phyloP scores from a whole-genome alignment of 2,888 invertebrate species.

The Sinopyrophorus schimmeli region DNA sequence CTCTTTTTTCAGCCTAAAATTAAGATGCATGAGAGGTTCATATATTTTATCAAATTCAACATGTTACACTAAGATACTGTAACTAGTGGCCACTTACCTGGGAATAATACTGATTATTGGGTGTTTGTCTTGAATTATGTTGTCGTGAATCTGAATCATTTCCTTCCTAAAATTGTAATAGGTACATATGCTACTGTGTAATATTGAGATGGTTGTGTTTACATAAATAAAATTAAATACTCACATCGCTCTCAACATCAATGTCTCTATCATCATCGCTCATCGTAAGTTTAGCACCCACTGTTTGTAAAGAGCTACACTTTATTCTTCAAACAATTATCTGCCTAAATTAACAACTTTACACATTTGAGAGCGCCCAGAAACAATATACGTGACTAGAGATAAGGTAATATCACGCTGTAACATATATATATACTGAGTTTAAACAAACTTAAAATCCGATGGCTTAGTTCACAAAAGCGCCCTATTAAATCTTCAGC shows the following conservation, averaged over 20 bases:
- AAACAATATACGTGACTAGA: no score
- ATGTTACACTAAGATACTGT: no score
- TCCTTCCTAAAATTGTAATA: constrained; percentile 66
- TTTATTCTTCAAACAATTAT: constrained; percentile 25
- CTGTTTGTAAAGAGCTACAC: constrained; percentile 8
- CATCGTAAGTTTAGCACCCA: constrained; percentile 60
- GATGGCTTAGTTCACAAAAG: no score
- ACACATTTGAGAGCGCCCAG: constrained; percentile 8
- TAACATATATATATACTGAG: no score
- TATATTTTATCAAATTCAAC: background rate
- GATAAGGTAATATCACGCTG: no score
- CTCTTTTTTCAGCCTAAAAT: constrained; percentile 95
- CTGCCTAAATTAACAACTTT: constrained; percentile 31
- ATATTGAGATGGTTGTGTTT: constrained; percentile 25
- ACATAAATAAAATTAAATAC: constrained; percentile 50
- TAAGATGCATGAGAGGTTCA: no score
- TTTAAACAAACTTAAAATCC: no score
- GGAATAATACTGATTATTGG: constrained; percentile 73
- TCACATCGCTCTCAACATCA: constrained; percentile 94
- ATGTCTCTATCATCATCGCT: constrained; percentile 95
- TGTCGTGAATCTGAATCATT: constrained; percentile 77
- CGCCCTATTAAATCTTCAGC: no score
- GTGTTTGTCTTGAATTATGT: constrained; percentile 61
- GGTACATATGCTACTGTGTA: constrained; percentile 21
- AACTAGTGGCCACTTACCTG: no score